A percentile compares a stretch with the other conserved stretches of the same genome.
phyloP scores from a whole-genome alignment of 2,113 vertebrate genomes.

The Podilymbus podiceps region DNA sequence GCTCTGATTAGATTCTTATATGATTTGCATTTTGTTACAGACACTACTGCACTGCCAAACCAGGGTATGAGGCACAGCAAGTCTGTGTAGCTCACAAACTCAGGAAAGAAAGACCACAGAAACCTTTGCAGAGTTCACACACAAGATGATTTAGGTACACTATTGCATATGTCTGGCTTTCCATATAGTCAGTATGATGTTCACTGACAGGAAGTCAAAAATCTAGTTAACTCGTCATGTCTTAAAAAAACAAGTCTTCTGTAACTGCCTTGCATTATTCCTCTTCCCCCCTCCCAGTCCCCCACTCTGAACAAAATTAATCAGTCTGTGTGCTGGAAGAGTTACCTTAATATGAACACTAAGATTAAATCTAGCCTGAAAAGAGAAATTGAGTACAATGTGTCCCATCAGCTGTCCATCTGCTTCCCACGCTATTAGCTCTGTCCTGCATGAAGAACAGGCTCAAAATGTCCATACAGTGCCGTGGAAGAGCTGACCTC shows the following conservation, averaged over 20 bases:
- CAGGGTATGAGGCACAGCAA: not conserved
- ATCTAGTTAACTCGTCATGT: not conserved
- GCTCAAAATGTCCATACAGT: not conserved
- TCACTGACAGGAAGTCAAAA: not conserved
- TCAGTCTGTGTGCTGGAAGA: not conserved
- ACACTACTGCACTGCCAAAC: not conserved
- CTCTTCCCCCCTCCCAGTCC: accelerated
- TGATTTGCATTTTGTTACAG: not conserved
- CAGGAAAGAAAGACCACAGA: not conserved
- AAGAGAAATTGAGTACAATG: not conserved
- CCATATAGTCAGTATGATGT: not conserved
- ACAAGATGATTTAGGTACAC: not conserved
- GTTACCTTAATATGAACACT: not conserved
- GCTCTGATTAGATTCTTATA: not conserved
- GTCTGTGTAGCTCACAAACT: not conserved
- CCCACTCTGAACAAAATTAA: not conserved
- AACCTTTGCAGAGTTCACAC: not conserved
- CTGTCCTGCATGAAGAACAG: not conserved
- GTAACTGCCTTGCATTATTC: not conserved
- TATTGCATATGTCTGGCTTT: not conserved
- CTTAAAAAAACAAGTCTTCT: not conserved
- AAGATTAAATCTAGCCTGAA: not conserved
- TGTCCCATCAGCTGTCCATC: not conserved
- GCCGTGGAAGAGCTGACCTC: not conserved
- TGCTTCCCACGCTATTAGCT: not conserved